Percentiles rank a stretch among this genome's conserved stretches.
Evolutionary conservation across 1,140 invertebrate species (phyloP).

Genomic region (Pseudomyrmex sp.): DNA sequence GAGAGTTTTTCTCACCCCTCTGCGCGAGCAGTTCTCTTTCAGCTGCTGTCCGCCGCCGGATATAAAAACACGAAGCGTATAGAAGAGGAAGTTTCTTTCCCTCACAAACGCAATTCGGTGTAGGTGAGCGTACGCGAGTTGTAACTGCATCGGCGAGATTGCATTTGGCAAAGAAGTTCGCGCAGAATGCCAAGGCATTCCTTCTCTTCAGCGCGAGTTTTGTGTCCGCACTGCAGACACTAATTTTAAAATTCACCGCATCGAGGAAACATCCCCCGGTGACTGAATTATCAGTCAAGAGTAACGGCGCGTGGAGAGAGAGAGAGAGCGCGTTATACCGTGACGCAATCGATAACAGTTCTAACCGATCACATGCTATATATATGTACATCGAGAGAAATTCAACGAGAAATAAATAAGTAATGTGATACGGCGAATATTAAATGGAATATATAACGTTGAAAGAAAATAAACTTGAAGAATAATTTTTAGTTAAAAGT

Average conservation of each 20-base stretch:
- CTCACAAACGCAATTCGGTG: too few species aligned
- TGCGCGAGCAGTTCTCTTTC: too few species aligned
- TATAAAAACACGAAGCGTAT: too few species aligned
- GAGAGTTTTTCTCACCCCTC: too few species aligned
- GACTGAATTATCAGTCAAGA: constrained; percentile 36
- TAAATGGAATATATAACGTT: not conserved
- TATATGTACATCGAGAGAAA: not conserved
- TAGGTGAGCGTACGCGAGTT: too few species aligned
- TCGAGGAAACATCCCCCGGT: not conserved
- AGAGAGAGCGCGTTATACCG: constrained; percentile 29
- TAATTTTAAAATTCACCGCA: constrained; percentile 43
- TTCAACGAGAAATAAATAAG: constrained; percentile 23
- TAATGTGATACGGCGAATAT: not conserved
- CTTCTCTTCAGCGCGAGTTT: constrained; percentile 29
- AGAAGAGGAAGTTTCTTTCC: too few species aligned
- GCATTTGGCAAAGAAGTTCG: constrained; percentile 70
- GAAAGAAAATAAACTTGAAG: too few species aligned
- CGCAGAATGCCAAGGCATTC: constrained; percentile 65
- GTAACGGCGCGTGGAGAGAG: constrained; percentile 33
- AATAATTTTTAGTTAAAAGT: too few species aligned
- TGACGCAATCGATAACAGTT: constrained; percentile 68
- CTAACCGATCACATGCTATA: constrained; percentile 12
- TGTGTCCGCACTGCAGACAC: not conserved
- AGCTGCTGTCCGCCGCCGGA: too few species aligned
- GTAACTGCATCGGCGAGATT: constrained; percentile 11